A percentile compares a stretch with the other conserved stretches of the same genome.
Conservation (phyloP, 2,888 invertebrate genomes). For the Agrenia bidenticulata region DNA sequence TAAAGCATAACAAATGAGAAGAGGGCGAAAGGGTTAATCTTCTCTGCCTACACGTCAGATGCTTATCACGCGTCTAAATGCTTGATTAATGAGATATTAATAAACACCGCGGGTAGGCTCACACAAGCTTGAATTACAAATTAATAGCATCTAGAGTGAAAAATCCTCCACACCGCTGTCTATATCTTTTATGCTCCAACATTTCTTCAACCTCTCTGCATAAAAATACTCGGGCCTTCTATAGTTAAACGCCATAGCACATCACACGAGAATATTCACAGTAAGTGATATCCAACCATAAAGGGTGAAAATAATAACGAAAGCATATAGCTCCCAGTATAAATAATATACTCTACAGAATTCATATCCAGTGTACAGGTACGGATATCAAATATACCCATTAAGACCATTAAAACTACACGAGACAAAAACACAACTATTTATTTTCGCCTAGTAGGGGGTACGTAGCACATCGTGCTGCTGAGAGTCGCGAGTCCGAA, state of each 20-base stretch:
- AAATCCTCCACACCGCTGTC: conserved; percentile 18
- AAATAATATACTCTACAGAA: too few species aligned
- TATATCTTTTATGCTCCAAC: conserved; percentile 18
- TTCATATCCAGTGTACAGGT: conserved; percentile 1
- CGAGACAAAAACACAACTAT: conserved; percentile 31
- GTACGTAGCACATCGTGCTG: conserved; percentile 31
- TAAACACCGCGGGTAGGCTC: conserved; percentile 47
- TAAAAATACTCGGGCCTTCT: conserved; percentile 19
- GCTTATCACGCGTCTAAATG: conserved; percentile 47
- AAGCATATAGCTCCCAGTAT: too few species aligned
- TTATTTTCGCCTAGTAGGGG: conserved; percentile 43
- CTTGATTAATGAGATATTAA: conserved; percentile 51
- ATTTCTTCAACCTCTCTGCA: conserved; percentile 15
- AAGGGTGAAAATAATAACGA: too few species aligned
- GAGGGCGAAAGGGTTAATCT: conserved; percentile 47
- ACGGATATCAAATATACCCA: conserved; percentile 10
- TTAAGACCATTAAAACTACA: background rate
- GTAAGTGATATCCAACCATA: background rate
- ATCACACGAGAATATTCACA: background rate
- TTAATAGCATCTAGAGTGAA: conserved; percentile 42
- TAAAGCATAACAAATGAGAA: conserved; percentile 40
- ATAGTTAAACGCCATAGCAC: too few species aligned
- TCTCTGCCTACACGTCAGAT: conserved; percentile 48
- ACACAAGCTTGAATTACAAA: conserved; percentile 40
- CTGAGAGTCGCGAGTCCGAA: conserved; percentile 30